Base-by-base conservation (phyloP, 2,797 vertebrate genomes). In the Danionella dracula region DNA sequence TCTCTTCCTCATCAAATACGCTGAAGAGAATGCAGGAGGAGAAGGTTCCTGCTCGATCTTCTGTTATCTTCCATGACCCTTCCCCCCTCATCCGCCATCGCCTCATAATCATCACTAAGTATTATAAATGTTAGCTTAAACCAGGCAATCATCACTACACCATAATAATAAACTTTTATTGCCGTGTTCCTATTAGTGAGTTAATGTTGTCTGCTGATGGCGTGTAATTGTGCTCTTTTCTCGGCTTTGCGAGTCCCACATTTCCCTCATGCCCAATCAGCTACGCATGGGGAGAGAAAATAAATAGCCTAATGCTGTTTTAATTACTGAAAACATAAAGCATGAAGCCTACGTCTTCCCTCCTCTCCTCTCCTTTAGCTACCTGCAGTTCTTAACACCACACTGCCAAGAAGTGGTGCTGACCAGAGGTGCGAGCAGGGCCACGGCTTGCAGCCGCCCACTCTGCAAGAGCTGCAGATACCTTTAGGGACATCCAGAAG, bases 121-220 rank as follows among this genome's bases (percentile, higher is more conserved):
- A 90, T 92, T 91, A 92, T 91, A 88, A 93, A 90, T 91, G 90
- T 90, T 89, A 90, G 91, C 87, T 90, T 91, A 92, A 90, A 87
- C 88, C 87, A 90, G 89, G 89, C 89, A 90, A 90, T 92, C 82
- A 89, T 92, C 87, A 90, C 85, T 90, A 86, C 85, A 86, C 86
- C 85, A 85, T 89, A 90, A 92, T 92, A 89, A 87, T 89, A 90
- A 92, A 87, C 86, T 92, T 89, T 87, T 85, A 88, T 86, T 85
- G 85, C 89, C 83, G 78, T 72, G 85, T 90, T 90, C 87, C 90
- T 84, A 85, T 90, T 91, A 90, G 89, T 85, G 88, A 93, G 90
- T 93, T 93, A 92, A 92, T 94, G 92, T 93, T 92, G 92, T 91
- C 89, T 90, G 90, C 88, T 81, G 90, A 93, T 91, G 85, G 88